Evolutionary conservation across 2,888 invertebrate species (phyloP), one percentile per base, ranked within the genome.

Genomic region (Diarsia dahlii): DNA sequence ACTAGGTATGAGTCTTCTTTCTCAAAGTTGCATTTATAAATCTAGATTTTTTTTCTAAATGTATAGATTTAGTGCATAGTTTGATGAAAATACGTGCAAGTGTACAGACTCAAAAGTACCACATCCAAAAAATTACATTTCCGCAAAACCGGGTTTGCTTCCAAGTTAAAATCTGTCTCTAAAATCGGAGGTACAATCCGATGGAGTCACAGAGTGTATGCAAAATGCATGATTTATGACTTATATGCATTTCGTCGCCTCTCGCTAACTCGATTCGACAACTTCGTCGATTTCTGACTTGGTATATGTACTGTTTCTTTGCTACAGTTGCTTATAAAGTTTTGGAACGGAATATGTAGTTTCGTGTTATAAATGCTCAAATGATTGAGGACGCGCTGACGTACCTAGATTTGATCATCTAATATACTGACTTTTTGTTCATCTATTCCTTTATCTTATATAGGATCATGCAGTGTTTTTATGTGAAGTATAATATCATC

Each of bases 201-300:
- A 94, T 94, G 94, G 92, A 87, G 88, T 88, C 87, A 78, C 79
- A 91, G 88, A 90, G 90, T 91, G 90, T 90, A 93, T 93, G 92
- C 93, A 92, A 91, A 94, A 93, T 92, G 86, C 89, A 95, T 96
- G 95, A 96, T 95, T 95, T 95, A 95, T 95, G 92, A 89, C 87
- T 89, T 89, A 90, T 88, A 86, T 88, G 86, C 86, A 87, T 89
- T 88, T 86, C 84, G 89, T 89, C 90, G 91, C 89, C 89, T 90
- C 88, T 80, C 74, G 72, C 88, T 88, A 90, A 87, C 81, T 80
- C 72, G 73, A 82, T 87, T 84, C 77, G 88, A 86, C 86, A 83
- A 78, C 58, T 76, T 68, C 62, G 28, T 63, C 71, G 75, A 77
- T 80, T 74, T 71, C 39, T 23, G 58, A 60, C 65, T 79, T 68